These are phyloP conservation scores for Glyphotaelius pellucidus DNA, from an alignment of 2,888 invertebrate species.

Conservation along the genomic window DNA sequence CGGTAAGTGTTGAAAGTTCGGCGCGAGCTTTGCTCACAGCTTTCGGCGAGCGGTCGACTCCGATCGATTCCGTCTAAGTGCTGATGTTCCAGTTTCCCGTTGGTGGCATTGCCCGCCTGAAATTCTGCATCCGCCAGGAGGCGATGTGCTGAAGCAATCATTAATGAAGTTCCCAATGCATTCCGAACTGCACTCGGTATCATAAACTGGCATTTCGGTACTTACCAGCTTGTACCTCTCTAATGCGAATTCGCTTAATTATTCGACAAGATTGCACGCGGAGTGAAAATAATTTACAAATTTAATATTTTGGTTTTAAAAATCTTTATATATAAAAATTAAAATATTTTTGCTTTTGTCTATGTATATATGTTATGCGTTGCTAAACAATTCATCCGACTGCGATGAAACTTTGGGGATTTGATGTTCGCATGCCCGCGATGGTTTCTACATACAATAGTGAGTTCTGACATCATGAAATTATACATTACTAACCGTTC, in stretches of 20 bases:
- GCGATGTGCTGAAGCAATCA: slow-evolving; percentile 36
- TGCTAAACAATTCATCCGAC: too few species aligned
- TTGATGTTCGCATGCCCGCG: too few species aligned
- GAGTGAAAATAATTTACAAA: background rate
- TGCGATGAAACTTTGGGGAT: too few species aligned
- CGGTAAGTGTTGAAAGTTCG: slow-evolving; percentile 39
- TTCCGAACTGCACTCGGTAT: background rate
- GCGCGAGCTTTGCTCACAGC: slow-evolving; percentile 32
- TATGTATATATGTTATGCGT: too few species aligned
- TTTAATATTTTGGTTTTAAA: background rate
- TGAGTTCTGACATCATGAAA: too few species aligned
- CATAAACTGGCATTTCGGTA: background rate
- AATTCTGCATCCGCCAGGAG: slow-evolving; percentile 34
- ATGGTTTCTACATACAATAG: too few species aligned
- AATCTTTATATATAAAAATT: too few species aligned
- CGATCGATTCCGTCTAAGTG: slow-evolving; percentile 39
- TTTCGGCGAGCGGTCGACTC: slow-evolving; percentile 39
- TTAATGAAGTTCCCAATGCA: slow-evolving; percentile 34
- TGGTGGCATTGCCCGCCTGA: slow-evolving; percentile 4
- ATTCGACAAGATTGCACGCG: background rate
- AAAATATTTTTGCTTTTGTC: too few species aligned
- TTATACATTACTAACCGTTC: too few species aligned
- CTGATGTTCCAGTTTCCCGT: slow-evolving; percentile 28
- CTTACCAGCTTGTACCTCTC: background rate
- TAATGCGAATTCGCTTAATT: background rate